Conservation (phyloP, 2,888 invertebrate genomes). For the Noctua janthe region DNA sequence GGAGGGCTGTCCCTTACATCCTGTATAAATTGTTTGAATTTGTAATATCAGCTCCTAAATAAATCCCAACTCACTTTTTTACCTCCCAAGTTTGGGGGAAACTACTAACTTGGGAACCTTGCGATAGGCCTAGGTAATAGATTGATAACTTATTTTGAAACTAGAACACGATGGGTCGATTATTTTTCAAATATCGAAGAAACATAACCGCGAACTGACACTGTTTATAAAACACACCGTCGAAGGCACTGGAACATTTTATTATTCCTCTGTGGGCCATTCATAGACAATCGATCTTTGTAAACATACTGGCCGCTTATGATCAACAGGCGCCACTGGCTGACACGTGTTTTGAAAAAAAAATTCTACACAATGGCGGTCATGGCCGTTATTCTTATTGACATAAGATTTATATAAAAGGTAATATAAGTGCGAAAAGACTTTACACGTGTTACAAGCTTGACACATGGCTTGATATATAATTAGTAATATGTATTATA, state of each 20-base stretch:
- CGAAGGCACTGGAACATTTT: conserved; percentile 64
- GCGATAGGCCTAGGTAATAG: not conserved
- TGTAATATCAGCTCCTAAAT: no score
- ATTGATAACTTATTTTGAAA: conserved; percentile 25
- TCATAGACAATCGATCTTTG: conserved; percentile 72
- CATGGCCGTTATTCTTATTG: not conserved
- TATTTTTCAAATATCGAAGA: conserved; percentile 61
- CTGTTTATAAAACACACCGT: conserved; percentile 73
- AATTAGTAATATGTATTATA: conserved; percentile 16
- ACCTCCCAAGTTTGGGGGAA: not conserved
- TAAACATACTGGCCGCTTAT: conserved; percentile 66
- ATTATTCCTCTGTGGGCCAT: conserved; percentile 56
- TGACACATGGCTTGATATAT: conserved; percentile 24
- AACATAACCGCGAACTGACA: conserved; percentile 51
- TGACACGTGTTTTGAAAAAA: conserved; percentile 67
- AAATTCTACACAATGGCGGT: conserved; percentile 60
- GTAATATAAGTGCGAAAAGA: not conserved
- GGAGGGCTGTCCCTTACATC: no score
- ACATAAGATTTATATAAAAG: not conserved
- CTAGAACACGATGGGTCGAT: conserved; percentile 24
- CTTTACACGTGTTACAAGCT: conserved; percentile 39
- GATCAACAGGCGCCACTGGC: conserved; percentile 51
- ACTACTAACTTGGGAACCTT: not conserved
- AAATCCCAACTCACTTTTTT: no score
- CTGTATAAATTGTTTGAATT: no score